Conservation (phyloP, 2,888 invertebrate species). For the Pristionchus arcanus region DNA sequence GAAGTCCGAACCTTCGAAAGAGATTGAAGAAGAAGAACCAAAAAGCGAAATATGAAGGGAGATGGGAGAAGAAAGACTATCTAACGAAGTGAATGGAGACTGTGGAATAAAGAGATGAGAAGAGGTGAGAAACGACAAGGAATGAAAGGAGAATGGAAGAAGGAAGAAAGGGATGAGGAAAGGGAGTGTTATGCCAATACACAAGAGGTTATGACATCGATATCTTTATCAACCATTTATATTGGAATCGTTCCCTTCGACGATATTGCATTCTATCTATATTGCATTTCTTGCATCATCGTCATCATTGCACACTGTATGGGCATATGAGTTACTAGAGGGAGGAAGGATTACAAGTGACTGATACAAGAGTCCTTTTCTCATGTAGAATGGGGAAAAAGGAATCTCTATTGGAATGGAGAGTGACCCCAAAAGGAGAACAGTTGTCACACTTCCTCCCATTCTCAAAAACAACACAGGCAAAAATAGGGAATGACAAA, state of each 20-base stretch:
- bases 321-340: too few species aligned
- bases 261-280: too few species aligned
- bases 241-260: too few species aligned
- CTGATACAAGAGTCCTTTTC: background rate
- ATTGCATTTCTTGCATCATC: too few species aligned
- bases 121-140: background rate
- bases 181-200: too few species aligned
- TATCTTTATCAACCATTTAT: too few species aligned
- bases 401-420: background rate
- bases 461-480: background rate
- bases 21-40: background rate
- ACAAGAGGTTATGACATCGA: too few species aligned
- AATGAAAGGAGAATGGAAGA: background rate
- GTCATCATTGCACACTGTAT: too few species aligned
- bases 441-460: background rate
- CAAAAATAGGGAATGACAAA: background rate
- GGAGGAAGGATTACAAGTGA: background rate
- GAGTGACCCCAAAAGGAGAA: background rate
- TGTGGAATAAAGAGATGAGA: background rate
- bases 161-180: too few species aligned
- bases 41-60: background rate
- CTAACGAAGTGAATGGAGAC: background rate
- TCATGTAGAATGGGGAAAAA: background rate
- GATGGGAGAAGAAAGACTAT: background rate
- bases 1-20: background rate